phyloP scores from a whole-genome alignment of 2,888 invertebrate species.

The Plagiodera versicolora region DNA sequence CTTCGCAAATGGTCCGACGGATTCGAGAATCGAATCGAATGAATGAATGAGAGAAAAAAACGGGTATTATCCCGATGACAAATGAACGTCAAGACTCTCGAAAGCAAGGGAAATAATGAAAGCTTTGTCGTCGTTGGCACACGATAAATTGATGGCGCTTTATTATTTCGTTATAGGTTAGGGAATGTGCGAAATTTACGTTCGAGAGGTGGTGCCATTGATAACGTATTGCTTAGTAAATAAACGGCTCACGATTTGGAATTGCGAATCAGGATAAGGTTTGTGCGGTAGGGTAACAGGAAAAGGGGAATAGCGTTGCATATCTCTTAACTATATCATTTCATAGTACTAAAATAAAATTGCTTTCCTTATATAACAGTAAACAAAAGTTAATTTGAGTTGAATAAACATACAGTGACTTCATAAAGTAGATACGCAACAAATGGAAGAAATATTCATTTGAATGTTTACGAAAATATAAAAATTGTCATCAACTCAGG shows the following conservation, averaged over 20 bases:
- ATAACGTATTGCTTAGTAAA: not conserved
- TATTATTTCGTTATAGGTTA: slow-evolving; percentile 14
- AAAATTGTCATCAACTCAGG: no score
- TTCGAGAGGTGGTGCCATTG: not conserved
- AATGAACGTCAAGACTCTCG: slow-evolving; percentile 35
- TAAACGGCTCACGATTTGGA: not conserved
- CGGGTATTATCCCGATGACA: slow-evolving; percentile 33
- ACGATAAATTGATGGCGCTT: slow-evolving; percentile 40
- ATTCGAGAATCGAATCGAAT: slow-evolving; percentile 28
- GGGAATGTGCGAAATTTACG: not conserved
- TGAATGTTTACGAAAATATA: no score
- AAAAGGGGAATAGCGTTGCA: no score
- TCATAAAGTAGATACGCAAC: no score
- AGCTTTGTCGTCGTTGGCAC: slow-evolving; percentile 38
- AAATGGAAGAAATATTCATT: no score
- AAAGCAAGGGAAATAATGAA: slow-evolving; percentile 12
- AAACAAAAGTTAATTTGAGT: no score
- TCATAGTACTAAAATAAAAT: no score
- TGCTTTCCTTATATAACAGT: no score
- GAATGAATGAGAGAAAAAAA: slow-evolving; percentile 18
- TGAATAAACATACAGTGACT: no score
- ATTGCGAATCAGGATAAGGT: not conserved
- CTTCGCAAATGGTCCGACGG: slow-evolving; percentile 18
- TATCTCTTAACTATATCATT: no score
- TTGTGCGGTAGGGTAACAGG: not conserved